A percentile compares a stretch with the other conserved stretches of the same genome.
Evolutionary conservation across 2,113 vertebrate species (phyloP).

Genomic region (crab-eating macaque (Macaca fascicularis)): T2T-MFA8v1.1 NC_088375.1:233699001-233699500

Average conservation of each 20-base stretch:
- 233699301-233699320: background rate
- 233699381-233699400: too few species aligned
- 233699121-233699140: background rate
- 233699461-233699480: background rate
- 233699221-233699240: background rate
- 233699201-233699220: too few species aligned
- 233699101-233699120: background rate
- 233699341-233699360: too few species aligned
- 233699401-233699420: background rate
- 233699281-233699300: background rate
- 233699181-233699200: background rate
- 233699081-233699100: too few species aligned
- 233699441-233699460: background rate
- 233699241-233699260: rapidly evolving
- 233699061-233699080: background rate
- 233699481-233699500: background rate
- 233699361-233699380: background rate
- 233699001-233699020: too few species aligned
- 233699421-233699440: background rate
- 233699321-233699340: background rate
- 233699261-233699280: background rate
- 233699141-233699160: background rate
- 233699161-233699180: background rate
- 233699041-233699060: background rate
- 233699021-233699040: background rate